Evolutionary conservation across 2,113 vertebrate genomes (phyloP), one percentile per base, ranked within the genome.

Genomic region (Pterocles burchelli): DNA sequence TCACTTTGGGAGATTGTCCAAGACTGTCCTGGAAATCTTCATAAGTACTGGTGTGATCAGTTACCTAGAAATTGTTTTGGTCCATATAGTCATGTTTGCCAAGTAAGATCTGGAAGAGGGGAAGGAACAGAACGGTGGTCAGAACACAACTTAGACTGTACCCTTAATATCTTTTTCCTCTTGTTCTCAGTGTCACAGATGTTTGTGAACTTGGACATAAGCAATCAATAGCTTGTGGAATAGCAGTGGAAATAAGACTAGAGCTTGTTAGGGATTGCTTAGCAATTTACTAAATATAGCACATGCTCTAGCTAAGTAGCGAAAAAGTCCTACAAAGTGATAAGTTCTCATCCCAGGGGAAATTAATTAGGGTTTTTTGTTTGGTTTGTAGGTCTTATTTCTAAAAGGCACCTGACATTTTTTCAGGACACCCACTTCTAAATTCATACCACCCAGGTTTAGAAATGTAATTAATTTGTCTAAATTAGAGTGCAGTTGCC

Each of bases 121-220:
- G 1, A 2, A 59, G 7, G 34, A 78, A 75, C 3, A 55, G 6
- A 46, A 19, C 4, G 33, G 1, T 43, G 6, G 10, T 65, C 29
- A 55, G 34, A 88, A 26, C 10, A 55, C 43, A 67, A 13, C 0
- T 33, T 43, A 43, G 9, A 2, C 7, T 3, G 19, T 34, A 55
- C 1, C 2, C 5, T 2, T 86, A 29, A 38, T 1, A 51, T 3
- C 1, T 55, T 83, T 66, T 66, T 14, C 31, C 2, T 55, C n/a
- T 81, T 49, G 12, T 48, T 76, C 13, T 90, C 36, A 29, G 6
- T 41, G 28, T 46, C 51, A 92, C 18, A 54, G 70, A 76, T 74
- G 5, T 75, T 80, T 90, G 41, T 76, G 12, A 10, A 72, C 9
- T 76, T 63, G 19, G 9, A 67, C 4, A 29, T 66, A 89, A 55